Evolutionary conservation across 2,888 invertebrate genomes (phyloP), one percentile per base, ranked within the genome.

Genomic region (Drosophila flavopinicola): DNA sequence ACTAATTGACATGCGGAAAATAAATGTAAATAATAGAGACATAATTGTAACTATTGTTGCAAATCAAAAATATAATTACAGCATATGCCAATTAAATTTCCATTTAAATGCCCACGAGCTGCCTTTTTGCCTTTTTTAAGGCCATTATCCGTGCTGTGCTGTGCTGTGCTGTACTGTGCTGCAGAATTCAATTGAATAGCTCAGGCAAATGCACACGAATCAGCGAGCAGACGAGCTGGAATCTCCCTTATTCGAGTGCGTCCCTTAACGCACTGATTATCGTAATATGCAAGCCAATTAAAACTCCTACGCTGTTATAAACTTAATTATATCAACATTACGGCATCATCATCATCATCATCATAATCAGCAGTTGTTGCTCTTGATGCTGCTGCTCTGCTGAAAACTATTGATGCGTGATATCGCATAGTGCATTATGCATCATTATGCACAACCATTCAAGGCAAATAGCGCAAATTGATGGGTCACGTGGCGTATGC

Each of bases 51-150:
- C 84, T 68, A 73, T 72, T 58, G 67, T 52, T 57, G 60, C 49
- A 79, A 60, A 68, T 66, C 51, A 65, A 58, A 56, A 20, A 70
- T 56, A 54, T 75, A 80, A 84, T 78, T 75, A 63, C 78, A 63
- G 69, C 75, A 65, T 29, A 56, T 70, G 68, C 70, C 80, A 80
- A 84, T 84, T 84, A 78, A 75, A 84, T 73, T 84, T 57, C 32
- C 67, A 78, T 84, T 84, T 80, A 70, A 79, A 54, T 54, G 60
- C 42, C 66, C 48, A 37, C 44, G 30, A 30, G 20, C 20, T 44
- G 29, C 9, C 7, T n/a, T 42, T 42, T 17, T 20, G 54, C 47
- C 57, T 64, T 61, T 48, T 51, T 66, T 48, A 57, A 58, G 45
- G 68, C 59, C 59, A 63, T 57, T 68, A 75, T 72, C 65, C 56